Evolutionary conservation across 2,797 vertebrate species (phyloP).

Genomic region (Diplodus puntazzo): DNA sequence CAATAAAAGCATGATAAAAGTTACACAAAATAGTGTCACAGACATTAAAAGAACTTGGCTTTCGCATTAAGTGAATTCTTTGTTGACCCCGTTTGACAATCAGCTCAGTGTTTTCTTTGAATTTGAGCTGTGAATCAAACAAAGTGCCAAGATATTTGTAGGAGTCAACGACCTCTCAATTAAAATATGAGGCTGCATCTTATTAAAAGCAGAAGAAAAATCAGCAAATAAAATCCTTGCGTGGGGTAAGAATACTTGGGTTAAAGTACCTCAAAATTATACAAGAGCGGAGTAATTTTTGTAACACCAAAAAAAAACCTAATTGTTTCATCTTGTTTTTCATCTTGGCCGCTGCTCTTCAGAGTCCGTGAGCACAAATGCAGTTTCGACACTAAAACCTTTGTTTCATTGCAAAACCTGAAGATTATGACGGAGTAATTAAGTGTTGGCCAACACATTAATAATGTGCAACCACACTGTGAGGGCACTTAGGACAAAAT

Average conservation of each 20-base stretch:
- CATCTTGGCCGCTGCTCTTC: conserved; percentile 9
- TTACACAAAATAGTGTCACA: no score
- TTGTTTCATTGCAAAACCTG: conserved; percentile 74
- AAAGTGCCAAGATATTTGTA: no score
- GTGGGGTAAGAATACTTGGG: background rate
- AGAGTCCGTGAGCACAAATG: conserved; percentile 2
- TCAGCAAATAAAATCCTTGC: no score
- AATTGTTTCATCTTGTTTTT: conserved; percentile 2
- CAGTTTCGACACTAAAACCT: conserved; percentile 59
- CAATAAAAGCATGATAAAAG: no score
- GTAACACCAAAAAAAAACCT: background rate
- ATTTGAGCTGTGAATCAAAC: no score
- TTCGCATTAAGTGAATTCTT: no score
- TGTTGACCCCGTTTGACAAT: no score
- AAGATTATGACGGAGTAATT: conserved; percentile 68
- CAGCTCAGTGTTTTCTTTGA: no score
- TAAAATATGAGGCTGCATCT: no score
- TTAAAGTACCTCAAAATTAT: background rate
- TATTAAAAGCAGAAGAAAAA: no score
- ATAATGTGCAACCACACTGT: conserved; percentile 35
- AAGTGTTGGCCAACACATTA: conserved; percentile 56
- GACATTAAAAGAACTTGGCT: no score
- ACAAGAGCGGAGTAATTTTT: background rate
- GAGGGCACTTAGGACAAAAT: background rate
- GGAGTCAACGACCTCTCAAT: no score